Evolutionary conservation across 2,797 vertebrate genomes (phyloP), one percentile per base, ranked within the genome.

Genomic region (Triplophysa yarkandensis): DNA sequence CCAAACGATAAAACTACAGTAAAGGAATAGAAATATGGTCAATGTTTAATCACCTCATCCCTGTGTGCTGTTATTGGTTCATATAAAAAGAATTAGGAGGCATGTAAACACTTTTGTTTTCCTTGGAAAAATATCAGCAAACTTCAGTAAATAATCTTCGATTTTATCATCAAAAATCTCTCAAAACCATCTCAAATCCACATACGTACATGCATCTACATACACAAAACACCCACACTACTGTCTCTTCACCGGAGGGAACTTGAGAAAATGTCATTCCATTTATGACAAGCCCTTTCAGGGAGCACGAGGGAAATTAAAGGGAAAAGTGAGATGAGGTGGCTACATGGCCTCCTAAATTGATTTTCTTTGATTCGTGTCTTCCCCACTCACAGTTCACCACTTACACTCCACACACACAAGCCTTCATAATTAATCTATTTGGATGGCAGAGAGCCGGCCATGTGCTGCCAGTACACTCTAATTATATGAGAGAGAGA

Each of bases 331-430:
- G 62, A 74, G 62, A 77, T 68, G 64, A 78, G 60, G 68, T 79
- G 80, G 79, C 76, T 77, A 70, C 74, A 68, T 80, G 79, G 74
- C 74, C 77, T 46, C 78, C 82, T 80, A 83, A 83, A 83, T 85
- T 81, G 74, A 83, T 84, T 86, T 84, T 81, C 74, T 86, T 87
- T 88, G 83, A 88, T 88, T 88, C 78, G 78, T 85, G 77, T 83
- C 68, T 76, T 77, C 52, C 43, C 36, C 67, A 55, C 73, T 77
- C 76, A 83, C 68, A 81, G 62, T 25, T 76, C 76, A 68, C 60
- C 82, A 75, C 82, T 82, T 71, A 70, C 55, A 61, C 80, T 76
- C 77, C 43, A 57, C 62, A 66, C 19, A 72, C 66, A 71, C 74
- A 71, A 71, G 55, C 21, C 73, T 76, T 77, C 48, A 73, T 86